Base-by-base conservation (phyloP, 2,888 invertebrate genomes). In the Drosophila recens region DNA sequence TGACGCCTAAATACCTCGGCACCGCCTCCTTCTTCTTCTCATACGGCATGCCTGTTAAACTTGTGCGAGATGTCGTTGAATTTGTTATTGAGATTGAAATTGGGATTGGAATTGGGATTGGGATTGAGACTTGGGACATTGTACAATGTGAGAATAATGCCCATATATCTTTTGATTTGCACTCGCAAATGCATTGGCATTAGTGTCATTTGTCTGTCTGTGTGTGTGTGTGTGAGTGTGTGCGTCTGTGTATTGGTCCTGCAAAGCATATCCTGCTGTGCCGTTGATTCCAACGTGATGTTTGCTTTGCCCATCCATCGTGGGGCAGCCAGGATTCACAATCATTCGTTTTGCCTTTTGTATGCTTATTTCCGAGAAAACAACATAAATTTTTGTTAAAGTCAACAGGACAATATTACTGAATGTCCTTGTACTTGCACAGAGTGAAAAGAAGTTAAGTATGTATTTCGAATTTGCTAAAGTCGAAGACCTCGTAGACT, bases 331-430 rank as follows among this genome's bases (percentile, higher is more conserved):
- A 10, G 40, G 17, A 48, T 30, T 38, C 42, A 38, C 49, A 56
- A 36, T 57, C 57, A 42, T 56, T 63, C 51, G 42, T 46, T n/a
- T 36, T 36, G 48, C 64, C 45, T 51, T 57, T 57, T 63, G 83
- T 67, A 56, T 70, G 80, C 70, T 82, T 70, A 67, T 72, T 82
- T 72, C 72, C 54, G 61, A 79, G 87, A 81, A 87, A 87, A 84
- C 85, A 87, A 84, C 82, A 84, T 84, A 84, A 87, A 84, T 87
- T 77, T 81, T 75, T 84, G 85, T 87, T 87, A 84, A 83, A 79
- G 82, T 87, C 84, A 81, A 84, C 82, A 81, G 77, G 69, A 79
- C 72, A 71, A 69, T 53, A 68, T 68, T 56, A 45, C 51, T 54
- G 45, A 40, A 51, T 63, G 64, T 74, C 76, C 80, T 69, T 65